Evolutionary conservation across 2,797 vertebrate genomes (phyloP).

Genomic region (Poecile montanus): DNA sequence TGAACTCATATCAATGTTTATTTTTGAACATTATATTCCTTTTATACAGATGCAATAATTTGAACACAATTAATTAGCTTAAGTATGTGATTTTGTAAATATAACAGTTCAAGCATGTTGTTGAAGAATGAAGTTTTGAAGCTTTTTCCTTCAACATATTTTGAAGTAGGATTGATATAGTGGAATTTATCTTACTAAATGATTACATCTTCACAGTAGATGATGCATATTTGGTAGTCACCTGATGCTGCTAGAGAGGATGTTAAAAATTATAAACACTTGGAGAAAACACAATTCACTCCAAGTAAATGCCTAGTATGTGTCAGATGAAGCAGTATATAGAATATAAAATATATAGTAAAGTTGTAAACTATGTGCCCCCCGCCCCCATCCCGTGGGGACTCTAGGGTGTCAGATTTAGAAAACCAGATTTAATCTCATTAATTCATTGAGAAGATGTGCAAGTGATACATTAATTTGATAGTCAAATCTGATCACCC

Average conservation of each 20-base stretch:
- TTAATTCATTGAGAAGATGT: not conserved
- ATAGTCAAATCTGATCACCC: not conserved
- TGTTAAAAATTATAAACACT: not conserved
- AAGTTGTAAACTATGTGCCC: not conserved
- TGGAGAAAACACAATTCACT: not conserved
- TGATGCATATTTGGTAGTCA: not conserved
- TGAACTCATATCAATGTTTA: not conserved
- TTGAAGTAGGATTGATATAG: not conserved
- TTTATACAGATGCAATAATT: not conserved
- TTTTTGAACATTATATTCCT: not conserved
- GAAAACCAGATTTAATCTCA: not conserved
- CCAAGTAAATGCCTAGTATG: not conserved
- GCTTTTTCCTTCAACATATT: not conserved
- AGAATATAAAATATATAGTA: not conserved
- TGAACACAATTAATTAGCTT: not conserved
- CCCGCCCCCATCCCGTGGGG: not conserved
- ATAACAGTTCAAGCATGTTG: not conserved
- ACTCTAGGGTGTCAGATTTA: not conserved
- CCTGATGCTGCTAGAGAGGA: not conserved
- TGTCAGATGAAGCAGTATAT: not conserved
- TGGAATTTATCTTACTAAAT: not conserved
- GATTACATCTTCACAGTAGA: fast-evolving
- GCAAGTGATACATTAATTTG: not conserved
- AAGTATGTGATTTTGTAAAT: conserved; percentile 1
- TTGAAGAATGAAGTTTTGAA: conserved; percentile 5